Conservation (phyloP, 1,140 invertebrate species). For the Heterodera carotae region DNA sequence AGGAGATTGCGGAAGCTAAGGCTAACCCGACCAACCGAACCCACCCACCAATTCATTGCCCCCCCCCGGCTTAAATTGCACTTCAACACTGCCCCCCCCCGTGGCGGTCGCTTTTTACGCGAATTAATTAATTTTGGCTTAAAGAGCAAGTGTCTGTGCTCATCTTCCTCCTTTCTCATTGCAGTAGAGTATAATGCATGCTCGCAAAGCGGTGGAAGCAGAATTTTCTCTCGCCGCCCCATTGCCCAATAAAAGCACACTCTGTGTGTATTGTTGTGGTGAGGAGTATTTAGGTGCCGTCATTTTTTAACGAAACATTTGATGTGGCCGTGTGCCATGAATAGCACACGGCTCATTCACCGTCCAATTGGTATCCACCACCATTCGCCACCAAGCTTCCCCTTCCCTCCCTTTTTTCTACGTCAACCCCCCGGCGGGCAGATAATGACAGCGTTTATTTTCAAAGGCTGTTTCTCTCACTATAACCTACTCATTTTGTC, state of each 20-base stretch:
- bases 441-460: background rate
- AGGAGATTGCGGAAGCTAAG: background rate
- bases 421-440: background rate
- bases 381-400: background rate
- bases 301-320: background rate
- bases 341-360: background rate
- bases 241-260: background rate
- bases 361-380: too few species aligned
- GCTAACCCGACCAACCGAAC: background rate
- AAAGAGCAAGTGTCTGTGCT: conserved; percentile 1
- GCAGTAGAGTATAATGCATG: background rate
- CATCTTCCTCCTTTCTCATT: background rate
- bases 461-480: background rate
- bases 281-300: background rate
- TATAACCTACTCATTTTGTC: conserved; percentile 2
- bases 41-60: background rate
- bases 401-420: background rate
- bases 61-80: background rate
- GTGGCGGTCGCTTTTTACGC: background rate
- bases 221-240: background rate
- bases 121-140: conserved; percentile 15
- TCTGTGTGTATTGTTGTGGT: too few species aligned
- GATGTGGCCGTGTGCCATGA: background rate
- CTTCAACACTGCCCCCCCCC: background rate
- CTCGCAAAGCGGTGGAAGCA: background rate